Percentiles rank a stretch among this genome's conserved stretches.
Conservation (phyloP, 1,140 invertebrate genomes). For the Orchestia grillus region DNA sequence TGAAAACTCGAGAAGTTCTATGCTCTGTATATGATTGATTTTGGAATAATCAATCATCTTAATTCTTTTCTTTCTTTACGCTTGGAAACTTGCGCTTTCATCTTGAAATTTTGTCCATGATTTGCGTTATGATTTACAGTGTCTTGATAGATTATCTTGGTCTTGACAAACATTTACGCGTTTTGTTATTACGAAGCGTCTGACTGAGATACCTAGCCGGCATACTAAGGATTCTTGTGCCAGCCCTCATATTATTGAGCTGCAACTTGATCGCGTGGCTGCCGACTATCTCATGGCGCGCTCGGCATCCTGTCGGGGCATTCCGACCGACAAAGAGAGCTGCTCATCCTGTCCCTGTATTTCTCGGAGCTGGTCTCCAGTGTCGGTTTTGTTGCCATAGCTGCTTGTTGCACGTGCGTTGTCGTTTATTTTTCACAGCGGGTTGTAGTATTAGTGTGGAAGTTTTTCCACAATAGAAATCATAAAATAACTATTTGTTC, state of each 20-base stretch:
- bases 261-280: not conserved
- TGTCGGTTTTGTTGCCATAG: not conserved
- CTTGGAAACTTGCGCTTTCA: not conserved
- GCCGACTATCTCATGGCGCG: not conserved
- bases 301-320: not conserved
- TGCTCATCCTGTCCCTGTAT: not conserved
- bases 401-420: not conserved
- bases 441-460: not conserved
- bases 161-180: not conserved
- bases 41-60: too few species aligned
- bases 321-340: not conserved
- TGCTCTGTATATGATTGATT: too few species aligned
- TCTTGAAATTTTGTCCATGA: not conserved
- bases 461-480: not conserved
- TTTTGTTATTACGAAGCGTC: not conserved
- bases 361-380: not conserved
- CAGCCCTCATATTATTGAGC: not conserved
- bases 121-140: not conserved
- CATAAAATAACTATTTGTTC: not conserved
- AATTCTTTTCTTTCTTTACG: too few species aligned
- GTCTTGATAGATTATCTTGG: not conserved
- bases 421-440: not conserved
- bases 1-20: too few species aligned
- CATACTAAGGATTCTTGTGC: not conserved
- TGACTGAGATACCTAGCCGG: not conserved